Conservation (phyloP, 1,140 invertebrate genomes). For the Pararge aegeria region DNA sequence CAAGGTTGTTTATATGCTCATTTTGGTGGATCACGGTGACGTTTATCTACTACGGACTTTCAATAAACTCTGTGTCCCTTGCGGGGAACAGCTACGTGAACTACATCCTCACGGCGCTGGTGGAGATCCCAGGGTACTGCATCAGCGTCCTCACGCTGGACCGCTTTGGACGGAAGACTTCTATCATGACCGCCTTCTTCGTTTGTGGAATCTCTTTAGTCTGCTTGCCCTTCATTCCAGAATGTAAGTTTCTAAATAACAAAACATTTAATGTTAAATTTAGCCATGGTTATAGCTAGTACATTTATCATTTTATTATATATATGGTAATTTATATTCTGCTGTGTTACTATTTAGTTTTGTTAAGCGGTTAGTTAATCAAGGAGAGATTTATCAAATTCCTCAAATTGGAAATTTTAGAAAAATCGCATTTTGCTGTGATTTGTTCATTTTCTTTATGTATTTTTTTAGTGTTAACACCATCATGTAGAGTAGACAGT, state of each 20-base stretch:
- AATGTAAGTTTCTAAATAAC: constrained; percentile 42
- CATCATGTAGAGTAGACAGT: constrained; percentile 25
- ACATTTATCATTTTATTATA: not conserved
- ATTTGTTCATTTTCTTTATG: not conserved
- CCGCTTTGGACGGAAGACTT: constrained; percentile 80
- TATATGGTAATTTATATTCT: no score
- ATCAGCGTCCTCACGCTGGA: constrained; percentile 77
- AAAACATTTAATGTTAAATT: not conserved
- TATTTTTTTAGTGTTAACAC: not conserved
- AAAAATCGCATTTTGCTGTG: not conserved
- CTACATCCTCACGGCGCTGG: constrained; percentile 79
- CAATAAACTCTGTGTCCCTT: constrained; percentile 84
- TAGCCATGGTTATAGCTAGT: not conserved
- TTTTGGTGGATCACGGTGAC: constrained; percentile 88
- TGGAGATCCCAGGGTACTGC: constrained; percentile 82
- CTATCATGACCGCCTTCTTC: constrained; percentile 79
- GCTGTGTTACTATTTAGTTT: no score
- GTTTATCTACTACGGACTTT: constrained; percentile 88
- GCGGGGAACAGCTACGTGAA: constrained; percentile 83
- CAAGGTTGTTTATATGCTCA: constrained; percentile 83
- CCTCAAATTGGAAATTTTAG: no score
- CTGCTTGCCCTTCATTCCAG: constrained; percentile 36
- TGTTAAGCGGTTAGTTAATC: no score
- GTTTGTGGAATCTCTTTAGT: constrained; percentile 44
- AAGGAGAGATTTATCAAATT: no score